phyloP scores from a whole-genome alignment of 2,113 vertebrate genomes.

The Tichodroma muraria region DNA sequence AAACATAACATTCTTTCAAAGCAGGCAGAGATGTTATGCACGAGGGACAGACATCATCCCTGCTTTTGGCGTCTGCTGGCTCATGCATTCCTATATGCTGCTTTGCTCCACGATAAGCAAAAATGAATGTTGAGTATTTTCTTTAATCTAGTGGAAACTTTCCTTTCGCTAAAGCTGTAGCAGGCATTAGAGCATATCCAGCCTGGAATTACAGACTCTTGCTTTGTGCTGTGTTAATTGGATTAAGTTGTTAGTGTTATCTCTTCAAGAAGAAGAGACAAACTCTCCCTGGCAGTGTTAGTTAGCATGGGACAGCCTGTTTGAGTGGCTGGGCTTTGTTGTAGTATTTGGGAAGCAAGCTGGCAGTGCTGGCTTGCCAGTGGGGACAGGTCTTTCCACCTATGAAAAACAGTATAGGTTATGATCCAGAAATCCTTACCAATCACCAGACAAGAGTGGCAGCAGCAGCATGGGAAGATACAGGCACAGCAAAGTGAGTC shows the following conservation, averaged over 20 bases:
- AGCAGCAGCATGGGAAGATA: background rate
- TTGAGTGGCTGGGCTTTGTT: background rate
- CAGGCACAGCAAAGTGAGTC: background rate
- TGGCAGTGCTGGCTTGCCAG: background rate
- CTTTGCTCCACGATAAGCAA: background rate
- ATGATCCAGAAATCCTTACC: background rate
- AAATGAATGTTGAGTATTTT: background rate
- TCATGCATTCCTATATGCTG: background rate
- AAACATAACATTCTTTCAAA: conserved; percentile 21
- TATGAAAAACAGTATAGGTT: background rate
- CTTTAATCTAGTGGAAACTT: background rate
- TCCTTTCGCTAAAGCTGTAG: background rate
- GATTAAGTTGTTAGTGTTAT: background rate
- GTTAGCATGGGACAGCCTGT: background rate
- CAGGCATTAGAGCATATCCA: background rate
- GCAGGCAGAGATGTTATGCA: conserved; percentile 1
- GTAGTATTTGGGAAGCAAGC: background rate
- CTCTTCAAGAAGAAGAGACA: background rate
- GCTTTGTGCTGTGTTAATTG: conserved; percentile 18
- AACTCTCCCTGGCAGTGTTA: background rate
- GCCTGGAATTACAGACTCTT: background rate
- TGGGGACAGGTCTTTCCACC: background rate
- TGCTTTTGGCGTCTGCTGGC: background rate
- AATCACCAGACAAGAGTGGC: background rate
- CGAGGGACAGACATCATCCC: background rate